Base-by-base conservation (phyloP, 2,113 vertebrate species). In the Scomber colias region DNA sequence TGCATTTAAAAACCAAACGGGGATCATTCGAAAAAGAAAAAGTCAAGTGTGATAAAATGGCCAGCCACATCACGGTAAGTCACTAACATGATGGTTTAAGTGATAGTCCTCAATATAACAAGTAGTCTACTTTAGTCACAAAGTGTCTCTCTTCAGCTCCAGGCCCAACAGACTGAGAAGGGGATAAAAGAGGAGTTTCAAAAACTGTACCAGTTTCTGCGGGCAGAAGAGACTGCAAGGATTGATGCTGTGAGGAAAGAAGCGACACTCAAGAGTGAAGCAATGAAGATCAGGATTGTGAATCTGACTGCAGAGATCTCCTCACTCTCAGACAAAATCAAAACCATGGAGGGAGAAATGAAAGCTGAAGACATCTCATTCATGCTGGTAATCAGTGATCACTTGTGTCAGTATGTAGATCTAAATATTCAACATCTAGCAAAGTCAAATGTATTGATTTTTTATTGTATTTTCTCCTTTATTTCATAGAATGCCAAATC, bases 121-220 rank as follows among this genome's bases (percentile, higher is more conserved):
- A 6, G 17, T 56, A 0, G n/a, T 11, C 1, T 24, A 0, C 7
- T 57, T 24, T n/a, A 0, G 2, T 55, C 3, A 40, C 15, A 13
- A 57, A 57, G 0, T 59, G 14, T 69, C 59, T 79, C 57, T 69
- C 54, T 56, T 60, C 53, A 91, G 89, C 16, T 60, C 11, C 85
- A 87, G 87, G 80, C 75, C 65, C 71, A 68, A n/a, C 54, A 66
- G 62, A 87, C 83, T 1, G 89, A 89, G 82, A 71, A 17, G 57
- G 63, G 11, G 0, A 78, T 91, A 30, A 77, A 11, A 50, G 50
- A 54, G 40, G 73, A 74, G 40, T 88, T 89, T 74, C 53, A 75
- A 73, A 86, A 68, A 65, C 0, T 88, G 49, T 81, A 82, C 61
- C 61, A 51, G 48, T 87, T 91, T 72, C 62, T 89, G 66, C 60